A percentile compares a stretch with the other conserved stretches of the same genome.
These are phyloP conservation scores for Microcebus tavaratra DNA, from an alignment of 2,113 vertebrate genomes.

Conservation along the genomic window DNA sequence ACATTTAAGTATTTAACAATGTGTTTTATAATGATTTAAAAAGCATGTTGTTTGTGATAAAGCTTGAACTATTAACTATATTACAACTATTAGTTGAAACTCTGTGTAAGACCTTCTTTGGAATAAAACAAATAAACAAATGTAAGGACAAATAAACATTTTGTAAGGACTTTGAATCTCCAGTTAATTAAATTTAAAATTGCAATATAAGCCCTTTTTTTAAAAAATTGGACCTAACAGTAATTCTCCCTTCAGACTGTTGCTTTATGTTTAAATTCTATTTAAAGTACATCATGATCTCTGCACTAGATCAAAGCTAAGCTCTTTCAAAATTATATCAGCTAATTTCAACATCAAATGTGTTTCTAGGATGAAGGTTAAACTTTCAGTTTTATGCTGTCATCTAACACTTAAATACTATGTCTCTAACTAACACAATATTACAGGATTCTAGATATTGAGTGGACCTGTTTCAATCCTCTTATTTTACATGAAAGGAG, in stretches of 20 bases:
- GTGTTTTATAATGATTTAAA: background rate
- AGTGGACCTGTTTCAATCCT: background rate
- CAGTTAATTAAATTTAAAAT: background rate
- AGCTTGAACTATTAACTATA: background rate
- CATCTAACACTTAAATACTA: constrained; percentile 60
- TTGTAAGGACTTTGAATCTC: background rate
- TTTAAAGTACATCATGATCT: constrained; percentile 56
- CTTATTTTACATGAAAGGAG: background rate
- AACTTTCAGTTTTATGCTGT: constrained; percentile 63
- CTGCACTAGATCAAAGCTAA: constrained; percentile 59
- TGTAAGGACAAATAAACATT: background rate
- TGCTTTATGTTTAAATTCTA: constrained; percentile 59
- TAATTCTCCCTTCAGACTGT: constrained; percentile 42
- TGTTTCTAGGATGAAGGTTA: constrained; percentile 44
- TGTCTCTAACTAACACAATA: constrained; percentile 42
- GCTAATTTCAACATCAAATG: constrained; percentile 67
- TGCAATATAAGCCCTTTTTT: constrained; percentile 9
- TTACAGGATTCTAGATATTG: constrained; percentile 6
- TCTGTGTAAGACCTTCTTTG: background rate
- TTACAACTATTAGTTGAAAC: background rate
- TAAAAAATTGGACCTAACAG: background rate
- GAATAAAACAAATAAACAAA: background rate
- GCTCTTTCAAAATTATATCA: constrained; percentile 52
- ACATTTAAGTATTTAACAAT: background rate
- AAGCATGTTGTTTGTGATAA: background rate